Base-by-base conservation (phyloP, 2,797 vertebrate species). In the Champsocephalus gunnari region DNA sequence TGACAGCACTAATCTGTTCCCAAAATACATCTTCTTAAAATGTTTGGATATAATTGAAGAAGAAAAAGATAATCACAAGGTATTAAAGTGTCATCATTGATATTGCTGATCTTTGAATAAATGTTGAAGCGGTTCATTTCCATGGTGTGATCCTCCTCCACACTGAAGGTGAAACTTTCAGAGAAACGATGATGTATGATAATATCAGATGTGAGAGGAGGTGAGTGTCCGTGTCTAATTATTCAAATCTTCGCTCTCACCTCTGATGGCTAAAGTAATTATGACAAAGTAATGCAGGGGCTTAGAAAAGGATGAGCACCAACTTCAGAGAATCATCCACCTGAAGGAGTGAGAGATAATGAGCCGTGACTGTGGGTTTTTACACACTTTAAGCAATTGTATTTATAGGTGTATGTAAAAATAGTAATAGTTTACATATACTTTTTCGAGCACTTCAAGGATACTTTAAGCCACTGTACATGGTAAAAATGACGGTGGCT, bases 261-360 rank as follows among this genome's bases (percentile, higher is more conserved):
- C 91, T 92, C 83, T 83, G 85, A 79, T 76, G 86, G 81, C 77
- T 77, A 85, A 88, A 88, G 87, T 89, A 88, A 93, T 94, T 91
- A 92, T 76, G 70, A 88, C 79, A 89, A 83, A 90, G 70, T 86
- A 79, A 61, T 50, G 76, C 47, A 28, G 51, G 17, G 43, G 43
- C 76, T 66, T 28, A 28, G 47, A 47, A 62, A 14, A 85, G 81
- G 81, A 57, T 32, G 43, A 68, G 60, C 0, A 7, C 32, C n/a
- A 16, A 13, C 43, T 21, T 54, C 28, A 28, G 28, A 28, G 28
- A 28, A 28, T 28, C 28, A 28, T 28, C 38, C 53, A 44, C 38
- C 47, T 59, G 76, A 61, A 54, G 49, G 76, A 72, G 66, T 80
- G 44, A 43, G 59, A 66, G 51, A 56, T 24, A 49, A 38, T 60